Evolutionary conservation across 2,888 invertebrate genomes (phyloP), one percentile per base, ranked within the genome.

Genomic region (Allacma fusca): DNA sequence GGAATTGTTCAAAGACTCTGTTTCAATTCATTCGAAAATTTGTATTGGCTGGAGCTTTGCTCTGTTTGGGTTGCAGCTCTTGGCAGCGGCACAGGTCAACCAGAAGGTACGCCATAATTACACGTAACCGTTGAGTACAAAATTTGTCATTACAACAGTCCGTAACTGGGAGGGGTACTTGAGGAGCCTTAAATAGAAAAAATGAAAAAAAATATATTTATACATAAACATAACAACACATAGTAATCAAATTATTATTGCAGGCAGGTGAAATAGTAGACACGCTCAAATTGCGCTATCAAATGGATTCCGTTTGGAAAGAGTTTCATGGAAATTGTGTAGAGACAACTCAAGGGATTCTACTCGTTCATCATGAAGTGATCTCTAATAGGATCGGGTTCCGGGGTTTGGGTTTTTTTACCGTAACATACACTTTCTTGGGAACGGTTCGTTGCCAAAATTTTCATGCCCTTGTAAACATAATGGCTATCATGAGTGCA

Each of bases 341-440:
- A 4, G 75, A 75, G 40, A 75, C 75, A 2, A 44, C 71, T 0
- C 77, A 77, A 24, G 77, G 77, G 13, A 24, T 77, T 13, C 23
- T 71, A 5, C 65, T 77, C 7, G 26, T 72, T 26, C 26, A 57
- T 23, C 24, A 64, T 26, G 77, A 71, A 21, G 24, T 77, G n/a
- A 24, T 40, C 12, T 24, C 71, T n/a, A 40, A 23, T 13, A 71
- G 59, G 29, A 44, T 77, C 50, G 77, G 77, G 1, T 77, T 77
- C 43, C 57, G 34, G 16, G 77, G 77, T 9, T 23, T 62, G 13
- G 65, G 50, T 4, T 77, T 77, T 26, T 77, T 77, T 16, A 77
- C 77, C n/a, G 64, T 77, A n/a, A 77, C 71, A 0, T 77, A 77
- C 59, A 62, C 77, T 23, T 77, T 77, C 50, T 62, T 77, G 7